Percentiles rank a stretch among this genome's conserved stretches.
Evolutionary conservation across 2,888 invertebrate genomes (phyloP).

Genomic region (Pinctada fucata): DNA sequence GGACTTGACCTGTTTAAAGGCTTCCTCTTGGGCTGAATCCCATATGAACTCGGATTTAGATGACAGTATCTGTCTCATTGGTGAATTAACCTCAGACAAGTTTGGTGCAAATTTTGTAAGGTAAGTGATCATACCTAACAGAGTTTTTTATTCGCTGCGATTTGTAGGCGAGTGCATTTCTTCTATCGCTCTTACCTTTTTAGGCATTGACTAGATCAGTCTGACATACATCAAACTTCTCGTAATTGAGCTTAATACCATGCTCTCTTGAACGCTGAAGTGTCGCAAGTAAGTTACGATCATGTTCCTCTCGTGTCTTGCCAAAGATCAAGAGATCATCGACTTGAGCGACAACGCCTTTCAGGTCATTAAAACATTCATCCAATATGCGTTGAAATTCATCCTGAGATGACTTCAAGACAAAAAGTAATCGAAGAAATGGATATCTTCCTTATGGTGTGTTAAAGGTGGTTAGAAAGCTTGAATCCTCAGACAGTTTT

Average conservation of each 20-base stretch:
- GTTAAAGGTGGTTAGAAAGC: constrained; percentile 40
- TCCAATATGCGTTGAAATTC: constrained; percentile 45
- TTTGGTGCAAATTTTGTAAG: constrained; percentile 5
- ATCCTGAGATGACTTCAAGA: constrained; percentile 44
- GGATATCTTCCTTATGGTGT: constrained; percentile 39
- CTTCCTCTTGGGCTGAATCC: constrained; percentile 6
- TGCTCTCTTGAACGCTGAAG: constrained; percentile 27
- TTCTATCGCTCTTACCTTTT: constrained; percentile 30
- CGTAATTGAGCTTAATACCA: constrained; percentile 35
- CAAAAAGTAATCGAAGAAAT: constrained; percentile 46
- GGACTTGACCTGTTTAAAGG: not conserved
- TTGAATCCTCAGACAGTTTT: constrained; percentile 34
- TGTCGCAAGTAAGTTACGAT: constrained; percentile 36
- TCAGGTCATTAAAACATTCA: constrained; percentile 37
- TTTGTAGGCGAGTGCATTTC: constrained; percentile 20
- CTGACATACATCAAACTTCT: constrained; percentile 38
- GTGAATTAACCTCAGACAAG: not conserved
- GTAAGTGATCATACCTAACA: constrained; percentile 2
- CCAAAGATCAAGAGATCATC: constrained; percentile 43
- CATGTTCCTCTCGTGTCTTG: constrained; percentile 39
- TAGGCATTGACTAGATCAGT: constrained; percentile 35
- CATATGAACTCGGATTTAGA: constrained; percentile 7
- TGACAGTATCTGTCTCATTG: constrained; percentile 4
- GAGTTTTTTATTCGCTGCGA: not conserved
- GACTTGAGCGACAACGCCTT: constrained; percentile 36